Conservation (phyloP, 2,113 vertebrate species). For the Morone chrysops region DNA sequence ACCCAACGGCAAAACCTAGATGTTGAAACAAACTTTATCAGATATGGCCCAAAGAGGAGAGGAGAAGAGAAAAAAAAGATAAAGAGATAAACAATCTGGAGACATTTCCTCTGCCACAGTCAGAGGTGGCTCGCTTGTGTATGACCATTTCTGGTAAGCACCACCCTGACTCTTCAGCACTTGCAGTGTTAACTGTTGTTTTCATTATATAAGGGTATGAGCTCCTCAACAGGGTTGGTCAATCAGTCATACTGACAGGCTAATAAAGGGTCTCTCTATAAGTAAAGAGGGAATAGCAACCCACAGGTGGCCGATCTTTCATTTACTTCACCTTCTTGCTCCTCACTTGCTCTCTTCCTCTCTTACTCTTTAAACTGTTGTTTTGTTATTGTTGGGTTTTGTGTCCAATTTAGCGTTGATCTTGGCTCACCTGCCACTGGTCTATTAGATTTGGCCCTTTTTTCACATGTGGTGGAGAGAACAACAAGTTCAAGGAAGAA, state of each 20-base stretch:
- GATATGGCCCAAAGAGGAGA: not conserved
- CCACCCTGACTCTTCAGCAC: conserved; percentile 1
- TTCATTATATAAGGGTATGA: not conserved
- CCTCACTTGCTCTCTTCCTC: conserved; percentile 8
- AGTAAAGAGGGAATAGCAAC: conserved; percentile 49
- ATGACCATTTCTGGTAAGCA: conserved; percentile 21
- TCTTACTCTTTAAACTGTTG: conserved; percentile 24
- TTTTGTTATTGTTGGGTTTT: conserved; percentile 26
- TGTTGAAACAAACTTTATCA: conserved; percentile 15
- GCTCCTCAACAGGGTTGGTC: conserved; percentile 44
- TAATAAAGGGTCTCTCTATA: conserved; percentile 66
- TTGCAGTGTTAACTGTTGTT: conserved; percentile 16
- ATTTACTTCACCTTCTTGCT: conserved; percentile 22
- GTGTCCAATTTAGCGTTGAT: conserved; percentile 44
- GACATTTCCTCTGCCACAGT: conserved; percentile 5
- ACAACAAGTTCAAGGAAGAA: conserved; percentile 5
- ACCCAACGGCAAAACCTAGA: conserved; percentile 24
- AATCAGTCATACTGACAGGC: conserved; percentile 70
- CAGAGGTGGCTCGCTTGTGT: conserved; percentile 26
- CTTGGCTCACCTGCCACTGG: conserved; percentile 11
- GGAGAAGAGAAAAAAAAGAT: not conserved
- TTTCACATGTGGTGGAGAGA: not conserved
- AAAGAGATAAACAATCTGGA: conserved; percentile 30
- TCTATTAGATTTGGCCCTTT: conserved; percentile 36
- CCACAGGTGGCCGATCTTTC: conserved; percentile 51